Evolutionary conservation across 2,888 invertebrate species (phyloP), one percentile per base, ranked within the genome.

Genomic region (Lithophane socia): DNA sequence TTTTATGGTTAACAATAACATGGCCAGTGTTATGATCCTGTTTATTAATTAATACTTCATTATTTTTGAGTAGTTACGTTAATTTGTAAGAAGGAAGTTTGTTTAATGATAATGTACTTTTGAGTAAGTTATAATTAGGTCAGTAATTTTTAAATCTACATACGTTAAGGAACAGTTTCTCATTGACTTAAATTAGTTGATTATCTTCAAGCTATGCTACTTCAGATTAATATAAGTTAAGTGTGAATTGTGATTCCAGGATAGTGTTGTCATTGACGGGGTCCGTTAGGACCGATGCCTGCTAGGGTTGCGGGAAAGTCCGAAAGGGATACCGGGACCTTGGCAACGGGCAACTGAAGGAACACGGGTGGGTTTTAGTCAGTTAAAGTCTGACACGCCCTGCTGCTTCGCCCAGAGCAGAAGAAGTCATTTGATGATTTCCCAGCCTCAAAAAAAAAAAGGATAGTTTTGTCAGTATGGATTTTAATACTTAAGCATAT

Each of bases 1-100:
- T 79, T 73, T 76, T 68, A 73, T 68, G 56, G 49, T 4, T 2
- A 72, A 37, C 52, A 49, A 10, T 75, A 67, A 74, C 65, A 52
- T 52, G 18, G 18, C 52, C 12, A 52, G 54, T 58, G 29, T 82
- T 75, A 69, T 72, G n/a, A 61, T 24, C 61, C 13, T 58, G 60
- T 75, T 69, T 13, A 52, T 58, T 69, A 13, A 77, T 74, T 63
- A 66, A 54, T 67, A n/a, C 10, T 49, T 73, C n/a, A 47, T 68
- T n/a, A 12, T n/a, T 61, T 64, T 67, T 67, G 42, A 60, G 54
- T 24, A 72, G 29, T 16, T 52, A n/a, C n/a, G 2, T 42, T 49
- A n/a, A 13, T 37, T 64, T 69, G 8, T 10, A 8, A 66, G 3
- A n/a, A 60, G 0, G 1, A 65, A 52, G 13, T n/a, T 42, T 42